Conservation (phyloP, 1,140 invertebrate species). For the Saccostrea cuccullata region DNA sequence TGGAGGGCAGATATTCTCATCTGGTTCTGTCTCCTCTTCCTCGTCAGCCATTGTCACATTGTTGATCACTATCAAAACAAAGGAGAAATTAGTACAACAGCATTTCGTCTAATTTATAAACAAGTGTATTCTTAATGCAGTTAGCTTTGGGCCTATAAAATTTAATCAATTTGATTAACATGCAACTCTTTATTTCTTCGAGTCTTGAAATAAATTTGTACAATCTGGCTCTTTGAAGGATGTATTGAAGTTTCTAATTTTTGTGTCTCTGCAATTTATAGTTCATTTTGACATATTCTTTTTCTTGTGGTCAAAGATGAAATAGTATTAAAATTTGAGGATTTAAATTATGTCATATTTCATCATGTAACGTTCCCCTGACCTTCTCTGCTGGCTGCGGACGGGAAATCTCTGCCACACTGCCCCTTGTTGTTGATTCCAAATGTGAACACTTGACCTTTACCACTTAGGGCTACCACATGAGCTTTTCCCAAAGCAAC, state of each 20-base stretch:
- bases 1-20: constrained; percentile 83
- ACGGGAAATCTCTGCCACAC: constrained; percentile 91
- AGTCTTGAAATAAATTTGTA: too few relatives aligned
- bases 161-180: too few relatives aligned
- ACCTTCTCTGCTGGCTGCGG: constrained; percentile 84
- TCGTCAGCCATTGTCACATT: constrained; percentile 78
- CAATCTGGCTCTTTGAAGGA: too few relatives aligned
- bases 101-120: background rate
- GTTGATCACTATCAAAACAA: constrained; percentile 31
- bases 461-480: constrained; percentile 90
- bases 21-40: constrained; percentile 80
- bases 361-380: background rate
- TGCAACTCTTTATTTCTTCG: too few relatives aligned
- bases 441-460: constrained; percentile 95
- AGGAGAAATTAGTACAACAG: background rate
- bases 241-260: background rate
- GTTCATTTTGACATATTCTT: background rate
- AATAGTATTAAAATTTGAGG: too few relatives aligned
- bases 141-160: too few relatives aligned
- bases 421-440: constrained; percentile 99
- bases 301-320: background rate
- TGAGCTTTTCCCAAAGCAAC: constrained; percentile 97
- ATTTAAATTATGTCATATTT: too few relatives aligned
- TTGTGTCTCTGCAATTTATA: background rate
- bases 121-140: too few relatives aligned